Evolutionary conservation across 1,140 invertebrate genomes (phyloP).

Genomic region (Drosophila kepulauana): DNA sequence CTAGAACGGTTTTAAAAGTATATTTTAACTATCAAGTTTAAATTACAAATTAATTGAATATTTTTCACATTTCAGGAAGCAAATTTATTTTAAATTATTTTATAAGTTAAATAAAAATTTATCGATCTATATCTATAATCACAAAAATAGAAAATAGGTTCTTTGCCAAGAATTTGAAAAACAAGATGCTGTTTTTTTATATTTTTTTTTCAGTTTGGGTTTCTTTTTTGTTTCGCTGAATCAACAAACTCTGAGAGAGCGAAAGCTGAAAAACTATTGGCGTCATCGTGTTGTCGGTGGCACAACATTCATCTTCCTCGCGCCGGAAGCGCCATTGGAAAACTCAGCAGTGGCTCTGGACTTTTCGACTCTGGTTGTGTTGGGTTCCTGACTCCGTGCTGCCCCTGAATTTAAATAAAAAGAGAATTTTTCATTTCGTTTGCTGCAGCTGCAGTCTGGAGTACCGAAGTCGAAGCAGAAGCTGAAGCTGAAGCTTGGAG

Average conservation of each 20-base stretch:
- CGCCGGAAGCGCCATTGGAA: constrained; percentile 78
- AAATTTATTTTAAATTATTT: no score
- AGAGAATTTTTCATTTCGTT: constrained; percentile 74
- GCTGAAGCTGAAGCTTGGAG: constrained; percentile 10
- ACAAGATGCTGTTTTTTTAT: constrained; percentile 12
- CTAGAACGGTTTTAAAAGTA: no score
- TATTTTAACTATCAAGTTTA: no score
- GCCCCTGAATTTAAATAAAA: constrained; percentile 78
- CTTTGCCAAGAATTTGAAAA: constrained; percentile 14
- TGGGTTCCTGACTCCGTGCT: constrained; percentile 48
- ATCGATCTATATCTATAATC: no score
- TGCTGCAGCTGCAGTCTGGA: constrained; percentile 38
- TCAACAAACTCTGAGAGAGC: constrained; percentile 41
- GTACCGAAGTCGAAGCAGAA: not conserved
- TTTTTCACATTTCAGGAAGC: no score
- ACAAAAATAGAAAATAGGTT: no score
- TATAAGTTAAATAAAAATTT: no score
- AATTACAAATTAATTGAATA: no score
- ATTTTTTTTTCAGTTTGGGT: not conserved
- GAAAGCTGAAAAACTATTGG: constrained; percentile 70
- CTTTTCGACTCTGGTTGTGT: constrained; percentile 8
- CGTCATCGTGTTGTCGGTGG: constrained; percentile 82
- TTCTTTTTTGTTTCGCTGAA: constrained; percentile 19
- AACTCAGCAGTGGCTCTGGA: constrained; percentile 51
- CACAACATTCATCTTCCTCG: constrained; percentile 81